Base-by-base conservation (phyloP, 2,888 invertebrate genomes). In the Spatulosminthurus flaviceps region DNA sequence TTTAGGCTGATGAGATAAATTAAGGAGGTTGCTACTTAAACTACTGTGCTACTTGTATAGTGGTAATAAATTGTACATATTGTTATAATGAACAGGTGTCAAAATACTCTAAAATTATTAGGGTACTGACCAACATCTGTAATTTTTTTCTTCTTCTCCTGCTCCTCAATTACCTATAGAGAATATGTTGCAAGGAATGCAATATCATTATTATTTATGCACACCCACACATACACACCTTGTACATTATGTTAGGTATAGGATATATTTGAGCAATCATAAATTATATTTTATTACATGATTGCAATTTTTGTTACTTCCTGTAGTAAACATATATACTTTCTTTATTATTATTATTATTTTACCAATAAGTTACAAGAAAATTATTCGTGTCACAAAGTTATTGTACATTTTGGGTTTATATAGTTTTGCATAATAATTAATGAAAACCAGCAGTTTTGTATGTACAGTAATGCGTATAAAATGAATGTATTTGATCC, bases 241-340 rank as follows among this genome's bases (percentile, higher is more conserved):
- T 51, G n/a, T n/a, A n/a, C n/a, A n/a, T n/a, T n/a, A n/a, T n/a
- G n/a, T n/a, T n/a, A n/a, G n/a, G n/a, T n/a, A n/a, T n/a, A n/a
- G n/a, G n/a, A n/a, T n/a, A 51, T 16, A n/a, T 51, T 51, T 51
- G 51, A 51, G 51, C 16, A 4, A 51, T 16, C 5, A 9, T 51
- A 51, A 51, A 51, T 51, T 51, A 51, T 51, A 51, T 51, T 51
- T 51, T 51, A 51, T 51, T 51, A 51, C 16, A 64, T 64, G 26
- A 64, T 64, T 24, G 16, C 26, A 24, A 13, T 61, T 24, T 64
- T 64, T 64, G 24, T 24, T 64, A 64, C 64, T 64, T 64, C 64
- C 64, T 64, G 64, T 64, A 64, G 1, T 11, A 13, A 51, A 51
- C 1, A 64, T 24, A 22, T 26, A 16, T 16, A 2, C 24, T 22